A percentile compares a stretch with the other conserved stretches of the same genome.
Evolutionary conservation across 2,888 invertebrate genomes (phyloP).

Genomic region (Eilema griseolum): DNA sequence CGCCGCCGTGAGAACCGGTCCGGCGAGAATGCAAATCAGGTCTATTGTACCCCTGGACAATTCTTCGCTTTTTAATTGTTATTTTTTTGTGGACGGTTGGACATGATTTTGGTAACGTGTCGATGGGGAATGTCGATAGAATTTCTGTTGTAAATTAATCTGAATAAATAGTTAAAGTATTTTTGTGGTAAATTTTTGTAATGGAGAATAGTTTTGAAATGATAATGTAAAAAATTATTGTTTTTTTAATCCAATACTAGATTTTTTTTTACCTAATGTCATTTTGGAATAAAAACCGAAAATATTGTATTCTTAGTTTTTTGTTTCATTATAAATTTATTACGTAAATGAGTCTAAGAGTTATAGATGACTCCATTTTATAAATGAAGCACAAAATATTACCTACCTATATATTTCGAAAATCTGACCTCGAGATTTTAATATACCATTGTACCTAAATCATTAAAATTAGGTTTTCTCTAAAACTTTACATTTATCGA

Average conservation of each 20-base stretch:
- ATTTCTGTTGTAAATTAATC: background rate
- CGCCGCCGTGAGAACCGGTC: constrained; percentile 75
- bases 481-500: constrained; percentile 40
- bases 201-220: no score
- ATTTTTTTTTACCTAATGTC: no score
- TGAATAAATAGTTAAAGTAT: background rate
- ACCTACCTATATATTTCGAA: no score
- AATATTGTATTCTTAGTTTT: background rate
- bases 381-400: no score
- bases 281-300: no score
- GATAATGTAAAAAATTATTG: no score
- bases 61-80: constrained; percentile 74
- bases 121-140: constrained; percentile 49
- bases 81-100: constrained; percentile 52
- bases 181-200: no score
- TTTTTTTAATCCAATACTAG: no score
- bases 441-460: background rate
- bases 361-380: no score
- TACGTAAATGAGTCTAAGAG: no score
- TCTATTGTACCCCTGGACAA: constrained; percentile 79
- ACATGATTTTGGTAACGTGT: constrained; percentile 40
- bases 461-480: background rate
- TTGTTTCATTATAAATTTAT: no score
- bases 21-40: constrained; percentile 78
- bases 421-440: no score